A percentile compares a stretch with the other conserved stretches of the same genome.
Evolutionary conservation across 2,113 vertebrate species (phyloP).

Genomic region (Vulpes ferrilata): DNA sequence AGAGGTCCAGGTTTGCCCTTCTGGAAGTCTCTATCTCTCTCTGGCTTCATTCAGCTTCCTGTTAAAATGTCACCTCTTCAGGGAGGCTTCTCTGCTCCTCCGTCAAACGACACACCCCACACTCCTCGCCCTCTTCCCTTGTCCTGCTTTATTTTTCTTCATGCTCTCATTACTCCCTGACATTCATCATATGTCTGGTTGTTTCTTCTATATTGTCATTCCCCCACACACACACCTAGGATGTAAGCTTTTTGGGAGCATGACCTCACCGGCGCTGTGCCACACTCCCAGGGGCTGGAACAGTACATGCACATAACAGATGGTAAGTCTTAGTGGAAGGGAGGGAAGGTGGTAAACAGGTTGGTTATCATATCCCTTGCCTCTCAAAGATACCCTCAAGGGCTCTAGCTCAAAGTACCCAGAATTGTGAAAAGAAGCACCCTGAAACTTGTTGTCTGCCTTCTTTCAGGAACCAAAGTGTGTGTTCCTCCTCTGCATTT

Average conservation of each 20-base stretch:
- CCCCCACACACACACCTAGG: neutral
- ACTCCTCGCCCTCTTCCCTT: neutral
- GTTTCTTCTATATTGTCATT: too few species aligned
- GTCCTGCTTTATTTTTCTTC: neutral
- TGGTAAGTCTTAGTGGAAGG: neutral
- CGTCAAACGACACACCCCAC: neutral
- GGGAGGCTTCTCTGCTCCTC: neutral
- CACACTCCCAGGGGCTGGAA: neutral
- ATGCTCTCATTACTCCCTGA: neutral
- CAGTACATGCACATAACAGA: too few species aligned
- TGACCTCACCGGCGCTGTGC: neutral
- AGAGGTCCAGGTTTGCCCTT: neutral
- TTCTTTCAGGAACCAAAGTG: neutral
- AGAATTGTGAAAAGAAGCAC: neutral
- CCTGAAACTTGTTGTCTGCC: neutral
- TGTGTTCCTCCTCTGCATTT: neutral
- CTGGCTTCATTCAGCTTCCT: neutral
- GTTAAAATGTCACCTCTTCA: neutral
- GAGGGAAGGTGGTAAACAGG: too few species aligned
- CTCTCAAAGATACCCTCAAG: neutral
- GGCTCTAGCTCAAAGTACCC: neutral
- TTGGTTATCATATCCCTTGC: neutral
- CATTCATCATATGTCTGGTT: too few species aligned
- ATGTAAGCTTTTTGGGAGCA: neutral
- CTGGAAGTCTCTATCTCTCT: neutral